Conservation (phyloP, 2,888 invertebrate species). For the Epistrophe grossulariae region DNA sequence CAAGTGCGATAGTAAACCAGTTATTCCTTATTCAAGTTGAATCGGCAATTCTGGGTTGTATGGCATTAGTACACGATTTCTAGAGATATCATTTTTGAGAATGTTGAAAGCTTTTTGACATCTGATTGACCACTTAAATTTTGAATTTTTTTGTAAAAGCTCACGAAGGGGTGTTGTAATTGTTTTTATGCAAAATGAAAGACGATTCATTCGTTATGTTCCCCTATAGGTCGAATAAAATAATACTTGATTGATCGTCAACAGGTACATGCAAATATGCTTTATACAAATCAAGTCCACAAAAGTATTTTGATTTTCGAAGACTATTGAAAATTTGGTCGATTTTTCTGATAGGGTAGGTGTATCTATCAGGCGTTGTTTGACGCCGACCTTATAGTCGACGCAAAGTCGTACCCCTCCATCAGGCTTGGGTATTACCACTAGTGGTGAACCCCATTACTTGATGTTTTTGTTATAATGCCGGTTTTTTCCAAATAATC, state of each 20-base stretch:
- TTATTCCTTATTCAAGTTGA: slow-evolving; percentile 18
- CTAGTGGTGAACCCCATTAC: too few species aligned
- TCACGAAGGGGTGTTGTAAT: slow-evolving; percentile 55
- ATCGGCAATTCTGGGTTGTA: slow-evolving; percentile 45
- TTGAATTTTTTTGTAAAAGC: slow-evolving; percentile 47
- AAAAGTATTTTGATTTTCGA: slow-evolving; percentile 56
- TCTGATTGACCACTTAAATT: slow-evolving; percentile 58
- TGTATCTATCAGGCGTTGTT: slow-evolving; percentile 13
- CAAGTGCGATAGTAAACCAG: background rate
- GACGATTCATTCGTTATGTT: slow-evolving; percentile 42
- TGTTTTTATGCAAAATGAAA: slow-evolving; percentile 54
- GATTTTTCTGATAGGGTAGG: slow-evolving; percentile 55
- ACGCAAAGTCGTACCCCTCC: too few species aligned
- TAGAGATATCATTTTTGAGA: slow-evolving; percentile 53
- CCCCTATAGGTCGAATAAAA: slow-evolving; percentile 29
- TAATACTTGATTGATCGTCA: slow-evolving; percentile 40
- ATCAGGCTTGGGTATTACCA: too few species aligned
- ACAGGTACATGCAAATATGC: slow-evolving; percentile 75
- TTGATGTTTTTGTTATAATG: too few species aligned
- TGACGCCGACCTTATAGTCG: background rate
- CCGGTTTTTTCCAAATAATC: too few species aligned
- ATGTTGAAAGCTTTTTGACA: slow-evolving; percentile 61
- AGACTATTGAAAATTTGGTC: slow-evolving; percentile 77
- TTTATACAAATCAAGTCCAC: slow-evolving; percentile 66
- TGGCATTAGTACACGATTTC: slow-evolving; percentile 51